A percentile compares a stretch with the other conserved stretches of the same genome.
Conservation (phyloP, 2,888 invertebrate species). For the Eristalis tenax region DNA sequence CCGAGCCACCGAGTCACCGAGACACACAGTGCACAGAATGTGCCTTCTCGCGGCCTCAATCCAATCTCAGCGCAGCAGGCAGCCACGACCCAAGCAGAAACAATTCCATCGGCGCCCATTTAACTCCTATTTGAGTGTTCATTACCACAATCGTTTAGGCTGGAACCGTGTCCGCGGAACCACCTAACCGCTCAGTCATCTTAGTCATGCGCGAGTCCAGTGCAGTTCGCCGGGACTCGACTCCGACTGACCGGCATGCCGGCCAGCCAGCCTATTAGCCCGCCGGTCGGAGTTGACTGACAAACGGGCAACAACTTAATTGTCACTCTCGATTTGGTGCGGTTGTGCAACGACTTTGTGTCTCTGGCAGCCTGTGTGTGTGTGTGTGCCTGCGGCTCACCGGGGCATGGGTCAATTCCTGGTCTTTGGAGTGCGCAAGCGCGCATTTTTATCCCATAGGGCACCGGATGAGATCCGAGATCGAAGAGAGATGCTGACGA, state of each 20-base stretch:
- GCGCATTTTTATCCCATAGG: constrained; percentile 11
- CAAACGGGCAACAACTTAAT: constrained; percentile 69
- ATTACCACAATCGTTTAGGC: constrained; percentile 58
- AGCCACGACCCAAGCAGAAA: constrained; percentile 41
- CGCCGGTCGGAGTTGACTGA: constrained; percentile 25
- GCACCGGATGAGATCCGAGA: constrained; percentile 50
- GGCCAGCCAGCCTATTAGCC: neutral
- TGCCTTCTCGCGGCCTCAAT: constrained; percentile 4
- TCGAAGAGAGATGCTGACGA: constrained; percentile 43
- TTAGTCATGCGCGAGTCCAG: constrained; percentile 62
- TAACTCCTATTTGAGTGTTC: constrained; percentile 39
- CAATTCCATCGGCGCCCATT: constrained; percentile 56
- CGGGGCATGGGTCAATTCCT: constrained; percentile 60
- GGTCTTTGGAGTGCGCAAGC: neutral
- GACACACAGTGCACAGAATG: neutral
- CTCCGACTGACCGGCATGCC: neutral
- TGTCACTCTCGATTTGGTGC: constrained; percentile 71
- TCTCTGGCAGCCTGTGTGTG: neutral
- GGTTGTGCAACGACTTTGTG: constrained; percentile 41
- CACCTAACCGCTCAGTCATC: constrained; percentile 60
- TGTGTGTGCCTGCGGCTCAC: neutral
- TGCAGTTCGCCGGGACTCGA: constrained; percentile 26
- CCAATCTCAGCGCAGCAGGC: neutral
- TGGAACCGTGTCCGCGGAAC: constrained; percentile 42
- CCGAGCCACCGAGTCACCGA: too few relatives aligned